Evolutionary conservation across 2,797 vertebrate species (phyloP).

Genomic region (Acropternis orthonyx): DNA sequence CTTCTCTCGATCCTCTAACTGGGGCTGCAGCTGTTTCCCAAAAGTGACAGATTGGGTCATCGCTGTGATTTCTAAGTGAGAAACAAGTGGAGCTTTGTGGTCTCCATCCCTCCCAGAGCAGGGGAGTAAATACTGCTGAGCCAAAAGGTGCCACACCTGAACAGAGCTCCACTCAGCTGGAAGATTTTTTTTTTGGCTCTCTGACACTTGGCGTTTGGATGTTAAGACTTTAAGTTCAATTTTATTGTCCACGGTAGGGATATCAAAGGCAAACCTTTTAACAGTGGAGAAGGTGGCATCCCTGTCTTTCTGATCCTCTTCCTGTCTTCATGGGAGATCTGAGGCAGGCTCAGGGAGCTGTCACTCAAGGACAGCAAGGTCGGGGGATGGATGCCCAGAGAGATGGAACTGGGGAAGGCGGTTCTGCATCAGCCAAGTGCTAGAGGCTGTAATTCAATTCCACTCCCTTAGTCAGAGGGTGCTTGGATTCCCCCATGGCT

Average conservation of each 20-base stretch:
- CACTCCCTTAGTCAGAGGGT: background rate
- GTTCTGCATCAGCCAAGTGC: background rate
- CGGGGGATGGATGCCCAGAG: background rate
- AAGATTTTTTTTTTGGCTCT: background rate
- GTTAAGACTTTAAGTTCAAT: background rate
- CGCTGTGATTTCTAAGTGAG: background rate
- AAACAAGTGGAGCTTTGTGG: conserved; percentile 28
- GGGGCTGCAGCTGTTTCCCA: conserved; percentile 41
- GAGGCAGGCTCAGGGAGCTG: background rate
- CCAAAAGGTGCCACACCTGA: background rate
- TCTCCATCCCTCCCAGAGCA: background rate
- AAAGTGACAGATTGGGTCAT: conserved; percentile 38
- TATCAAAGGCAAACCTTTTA: background rate
- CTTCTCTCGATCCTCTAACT: conserved; percentile 7
- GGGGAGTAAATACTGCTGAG: background rate
- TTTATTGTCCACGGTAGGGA: background rate
- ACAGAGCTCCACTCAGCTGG: background rate
- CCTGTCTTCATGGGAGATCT: background rate
- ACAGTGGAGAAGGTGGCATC: background rate
- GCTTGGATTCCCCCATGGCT: background rate
- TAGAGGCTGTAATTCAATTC: background rate
- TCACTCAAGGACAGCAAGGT: background rate
- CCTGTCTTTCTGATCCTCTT: background rate
- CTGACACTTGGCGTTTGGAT: background rate
- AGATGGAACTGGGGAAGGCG: background rate